These are phyloP conservation scores for Otocyon megalotis DNA, from an alignment of 2,113 vertebrate genomes.

Conservation along the genomic window DNA sequence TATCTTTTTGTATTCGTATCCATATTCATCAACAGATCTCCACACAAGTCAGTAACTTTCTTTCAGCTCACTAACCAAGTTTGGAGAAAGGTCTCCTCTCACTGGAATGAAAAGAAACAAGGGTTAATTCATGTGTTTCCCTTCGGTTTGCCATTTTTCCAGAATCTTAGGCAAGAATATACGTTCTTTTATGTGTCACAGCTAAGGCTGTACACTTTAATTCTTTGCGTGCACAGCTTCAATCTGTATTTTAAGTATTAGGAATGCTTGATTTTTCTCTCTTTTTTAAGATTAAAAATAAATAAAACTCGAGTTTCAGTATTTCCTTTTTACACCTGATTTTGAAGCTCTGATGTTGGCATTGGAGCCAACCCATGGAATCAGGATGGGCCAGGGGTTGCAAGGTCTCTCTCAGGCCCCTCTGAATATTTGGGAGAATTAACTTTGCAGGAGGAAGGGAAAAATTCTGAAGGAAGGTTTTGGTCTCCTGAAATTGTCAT, in stretches of 20 bases:
- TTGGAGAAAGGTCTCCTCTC: not conserved
- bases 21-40: not conserved
- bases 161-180: not conserved
- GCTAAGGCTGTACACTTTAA: not conserved
- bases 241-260: not conserved
- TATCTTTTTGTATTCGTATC: slow-evolving; percentile 51
- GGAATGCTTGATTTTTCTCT: not conserved
- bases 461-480: not conserved
- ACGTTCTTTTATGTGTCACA: slow-evolving; percentile 9
- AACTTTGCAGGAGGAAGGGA: not conserved
- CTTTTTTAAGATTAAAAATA: not conserved
- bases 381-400: not conserved
- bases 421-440: not conserved
- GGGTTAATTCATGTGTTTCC: not conserved
- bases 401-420: not conserved
- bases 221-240: not conserved
- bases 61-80: not conserved
- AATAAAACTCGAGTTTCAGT: not conserved
- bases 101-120: not conserved
- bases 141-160: not conserved
- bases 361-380: not conserved
- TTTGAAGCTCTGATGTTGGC: slow-evolving; percentile 13
- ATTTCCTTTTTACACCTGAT: not conserved
- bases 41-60: not conserved
- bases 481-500: not conserved